phyloP scores from a whole-genome alignment of 2,888 invertebrate species.

The Syritta pipiens region DNA sequence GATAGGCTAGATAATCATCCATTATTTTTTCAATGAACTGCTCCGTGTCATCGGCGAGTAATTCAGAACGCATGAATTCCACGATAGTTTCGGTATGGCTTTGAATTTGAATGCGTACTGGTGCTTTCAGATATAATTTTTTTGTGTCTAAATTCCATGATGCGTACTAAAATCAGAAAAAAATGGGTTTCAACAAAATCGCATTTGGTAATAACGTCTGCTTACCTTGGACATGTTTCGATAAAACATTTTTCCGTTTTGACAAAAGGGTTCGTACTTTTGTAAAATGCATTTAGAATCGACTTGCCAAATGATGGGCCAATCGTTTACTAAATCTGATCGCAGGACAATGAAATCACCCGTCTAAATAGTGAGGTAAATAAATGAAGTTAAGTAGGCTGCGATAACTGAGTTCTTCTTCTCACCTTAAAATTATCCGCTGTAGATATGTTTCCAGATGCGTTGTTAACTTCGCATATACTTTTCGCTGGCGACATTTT shows the following conservation, averaged over 20 bases:
- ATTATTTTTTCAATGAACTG: conserved; percentile 87
- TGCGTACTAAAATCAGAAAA: conserved; percentile 86
- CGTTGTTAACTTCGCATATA: conserved; percentile 28
- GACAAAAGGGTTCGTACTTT: conserved; percentile 90
- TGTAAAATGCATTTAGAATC: conserved; percentile 91
- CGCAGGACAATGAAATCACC: conserved; percentile 94
- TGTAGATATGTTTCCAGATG: conserved; percentile 53
- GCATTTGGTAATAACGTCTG: conserved; percentile 45
- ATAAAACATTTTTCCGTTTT: conserved; percentile 90
- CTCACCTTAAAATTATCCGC: conserved; percentile 77
- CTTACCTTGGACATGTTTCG: conserved; percentile 92
- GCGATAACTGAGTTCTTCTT: background rate
- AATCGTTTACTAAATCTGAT: conserved; percentile 88
- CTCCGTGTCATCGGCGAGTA: conserved; percentile 82
- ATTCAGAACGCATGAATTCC: conserved; percentile 87
- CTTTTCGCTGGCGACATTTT: conserved; percentile 24
- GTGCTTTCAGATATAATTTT: conserved; percentile 88
- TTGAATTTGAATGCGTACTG: conserved; percentile 87
- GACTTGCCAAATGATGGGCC: conserved; percentile 94
- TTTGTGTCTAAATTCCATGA: conserved; percentile 92
- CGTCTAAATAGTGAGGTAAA: conserved; percentile 81
- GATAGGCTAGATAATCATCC: conserved; percentile 87
- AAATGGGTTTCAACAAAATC: no score
- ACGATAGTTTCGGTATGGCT: conserved; percentile 89
- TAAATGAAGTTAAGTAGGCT: background rate